Evolutionary conservation across 2,113 vertebrate species (phyloP), one percentile per base, ranked within the genome.

Genomic region (Amphiprion ocellaris): DNA sequence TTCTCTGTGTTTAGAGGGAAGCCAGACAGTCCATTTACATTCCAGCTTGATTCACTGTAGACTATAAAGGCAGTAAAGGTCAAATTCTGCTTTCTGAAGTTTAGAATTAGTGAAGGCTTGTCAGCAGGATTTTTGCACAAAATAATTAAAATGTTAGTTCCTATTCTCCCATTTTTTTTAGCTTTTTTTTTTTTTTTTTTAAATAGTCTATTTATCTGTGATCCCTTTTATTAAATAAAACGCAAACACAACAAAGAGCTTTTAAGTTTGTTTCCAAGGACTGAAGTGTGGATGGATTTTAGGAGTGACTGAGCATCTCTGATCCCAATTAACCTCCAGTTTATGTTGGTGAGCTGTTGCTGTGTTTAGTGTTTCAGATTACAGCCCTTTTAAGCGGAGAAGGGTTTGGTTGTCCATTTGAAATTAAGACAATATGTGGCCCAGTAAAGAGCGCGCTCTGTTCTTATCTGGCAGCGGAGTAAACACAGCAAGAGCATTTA

Each of bases 21-120:
- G 54, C 59, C 10, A 17, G 73, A 69, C 86, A 54, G 69, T 24
- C 4, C 9, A 81, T 91, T 90, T 88, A 90, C 84, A 87, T 86
- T 89, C 81, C 75, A 72, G 53, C 54, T 56, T 79, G 61, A 71
- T 79, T 82, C 47, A 59, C 70, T 54, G 59, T 60, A 17, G 24
- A 41, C 49, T 21, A 30, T 39, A 64, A 69, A 83, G 46, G 26
- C 49, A 68, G 59, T 52, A 64, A 14, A 66, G 49, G 69, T 69
- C 44, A 19, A 53, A 56, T 68, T 50, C 37, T 69, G 56, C 15
- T 33, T 19, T 55, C 52, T 63, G 19, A 19, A 64, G 26, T 53
- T 64, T 30, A 74, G 11, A 17, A n/a, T 69, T 5, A 50, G 44
- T 26, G 4, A 53, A 52, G 9, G 4, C 16, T 21, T 44, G 30